phyloP scores from a whole-genome alignment of 2,797 vertebrate genomes.

The Epinephelus malabaricus region DNA sequence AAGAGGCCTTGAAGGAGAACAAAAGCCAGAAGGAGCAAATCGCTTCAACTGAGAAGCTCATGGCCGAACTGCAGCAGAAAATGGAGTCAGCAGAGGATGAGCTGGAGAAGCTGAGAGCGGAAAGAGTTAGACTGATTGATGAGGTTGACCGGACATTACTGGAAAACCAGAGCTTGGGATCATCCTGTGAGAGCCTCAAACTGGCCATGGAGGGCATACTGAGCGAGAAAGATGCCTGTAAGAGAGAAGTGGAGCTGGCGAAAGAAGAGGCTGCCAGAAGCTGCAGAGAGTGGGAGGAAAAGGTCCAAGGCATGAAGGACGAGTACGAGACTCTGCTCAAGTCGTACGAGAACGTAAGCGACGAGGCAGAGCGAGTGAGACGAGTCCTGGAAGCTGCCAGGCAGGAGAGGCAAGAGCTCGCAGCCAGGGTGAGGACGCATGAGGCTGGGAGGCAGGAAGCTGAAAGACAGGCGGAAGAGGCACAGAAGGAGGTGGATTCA shows the following conservation, averaged over 20 bases:
- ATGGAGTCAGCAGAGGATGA: slow-evolving; percentile 73
- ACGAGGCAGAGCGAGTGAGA: slow-evolving; percentile 93
- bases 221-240: slow-evolving; percentile 89
- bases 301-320: slow-evolving; percentile 90
- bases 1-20: slow-evolving; percentile 93
- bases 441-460: slow-evolving; percentile 88
- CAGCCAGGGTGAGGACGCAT: slow-evolving; percentile 82
- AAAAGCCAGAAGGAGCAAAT: slow-evolving; percentile 90
- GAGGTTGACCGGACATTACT: slow-evolving; percentile 89
- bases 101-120: slow-evolving; percentile 85
- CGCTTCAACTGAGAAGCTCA: slow-evolving; percentile 73
- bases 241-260: slow-evolving; percentile 84
- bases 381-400: slow-evolving; percentile 90
- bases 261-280: slow-evolving; percentile 82
- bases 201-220: slow-evolving; percentile 88
- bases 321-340: slow-evolving; percentile 97
- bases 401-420: slow-evolving; percentile 93
- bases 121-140: slow-evolving; percentile 88
- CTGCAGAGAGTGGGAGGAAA: slow-evolving; percentile 89
- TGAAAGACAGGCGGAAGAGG: slow-evolving; percentile 88
- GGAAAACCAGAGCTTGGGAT: slow-evolving; percentile 91
- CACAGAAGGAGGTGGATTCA: slow-evolving; percentile 89
- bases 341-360: slow-evolving; percentile 96
- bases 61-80: slow-evolving; percentile 82
- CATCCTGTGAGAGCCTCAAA: slow-evolving; percentile 93